Evolutionary conservation across 2,888 invertebrate species (phyloP).

Genomic region (Apamea monoglypha): DNA sequence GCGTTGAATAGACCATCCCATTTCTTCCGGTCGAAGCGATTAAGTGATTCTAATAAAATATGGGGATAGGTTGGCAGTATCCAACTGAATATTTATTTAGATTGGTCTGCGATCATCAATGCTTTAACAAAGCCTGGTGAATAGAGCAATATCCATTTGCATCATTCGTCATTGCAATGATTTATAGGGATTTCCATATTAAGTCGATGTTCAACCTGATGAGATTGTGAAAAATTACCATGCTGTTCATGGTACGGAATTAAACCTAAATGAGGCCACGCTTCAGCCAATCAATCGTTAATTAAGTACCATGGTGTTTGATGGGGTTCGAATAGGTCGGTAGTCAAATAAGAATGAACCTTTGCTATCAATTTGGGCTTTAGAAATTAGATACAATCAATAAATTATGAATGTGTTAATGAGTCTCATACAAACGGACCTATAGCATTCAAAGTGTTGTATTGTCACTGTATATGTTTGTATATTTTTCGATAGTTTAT

Average conservation of each 20-base stretch:
- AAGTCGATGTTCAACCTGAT: slow-evolving; percentile 5
- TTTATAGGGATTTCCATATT: slow-evolving; percentile 3
- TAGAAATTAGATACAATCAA: slow-evolving; percentile 12
- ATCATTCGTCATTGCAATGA: slow-evolving; percentile 9
- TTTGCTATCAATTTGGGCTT: slow-evolving; percentile 35
- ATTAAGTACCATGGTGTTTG: slow-evolving; percentile 65
- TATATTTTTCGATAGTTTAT: too few relatives aligned
- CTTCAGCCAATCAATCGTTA: slow-evolving; percentile 56
- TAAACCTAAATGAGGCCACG: slow-evolving; percentile 51
- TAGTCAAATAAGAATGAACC: slow-evolving; percentile 40
- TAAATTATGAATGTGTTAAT: slow-evolving; percentile 7
- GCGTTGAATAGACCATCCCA: slow-evolving; percentile 7
- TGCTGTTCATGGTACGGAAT: slow-evolving; percentile 50
- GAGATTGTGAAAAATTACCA: slow-evolving; percentile 42
- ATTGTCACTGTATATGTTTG: not conserved
- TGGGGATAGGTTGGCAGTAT: not conserved
- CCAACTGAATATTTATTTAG: slow-evolving; percentile 17
- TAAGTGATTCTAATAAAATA: slow-evolving; percentile 17
- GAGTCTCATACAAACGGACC: not conserved
- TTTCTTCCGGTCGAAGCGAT: slow-evolving; percentile 17
- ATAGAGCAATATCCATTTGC: not conserved
- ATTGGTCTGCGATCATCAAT: not conserved
- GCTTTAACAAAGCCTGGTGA: not conserved
- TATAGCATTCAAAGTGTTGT: not conserved
- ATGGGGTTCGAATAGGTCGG: slow-evolving; percentile 58